Conservation (phyloP, 2,888 invertebrate genomes). For the Pseudanteris insignis region DNA sequence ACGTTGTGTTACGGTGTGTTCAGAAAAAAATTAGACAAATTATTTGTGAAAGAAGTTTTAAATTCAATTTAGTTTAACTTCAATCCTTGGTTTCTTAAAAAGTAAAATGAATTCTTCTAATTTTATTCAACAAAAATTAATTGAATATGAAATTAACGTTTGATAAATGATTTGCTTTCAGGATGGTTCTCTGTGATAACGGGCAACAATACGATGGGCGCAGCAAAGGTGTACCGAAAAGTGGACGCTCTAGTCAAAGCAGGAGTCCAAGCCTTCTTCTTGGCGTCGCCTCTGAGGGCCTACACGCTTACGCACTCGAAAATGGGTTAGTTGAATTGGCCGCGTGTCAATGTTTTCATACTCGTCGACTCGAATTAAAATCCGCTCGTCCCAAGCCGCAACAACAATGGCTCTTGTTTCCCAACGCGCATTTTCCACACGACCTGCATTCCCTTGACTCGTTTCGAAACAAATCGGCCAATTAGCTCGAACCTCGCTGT, state of each 20-base stretch:
- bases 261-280: constrained; percentile 62
- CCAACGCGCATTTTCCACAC: constrained; percentile 2
- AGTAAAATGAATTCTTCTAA: no score
- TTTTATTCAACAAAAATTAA: no score
- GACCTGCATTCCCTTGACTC: constrained; percentile 7
- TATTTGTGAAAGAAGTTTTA: no score
- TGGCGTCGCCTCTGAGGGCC: constrained; percentile 61
- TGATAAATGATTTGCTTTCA: constrained; percentile 44
- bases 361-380: not conserved
- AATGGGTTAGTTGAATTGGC: constrained; percentile 59
- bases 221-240: constrained; percentile 62
- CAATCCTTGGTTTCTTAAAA: no score
- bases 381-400: no score
- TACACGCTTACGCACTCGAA: constrained; percentile 64
- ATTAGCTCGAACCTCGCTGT: constrained; percentile 15
- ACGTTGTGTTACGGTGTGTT: no score
- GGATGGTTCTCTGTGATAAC: constrained; percentile 68
- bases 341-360: not conserved
- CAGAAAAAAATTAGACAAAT: no score
- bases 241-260: constrained; percentile 62
- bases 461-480: constrained; percentile 16
- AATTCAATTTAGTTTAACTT: no score
- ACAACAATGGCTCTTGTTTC: no score
- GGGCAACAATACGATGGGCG: constrained; percentile 60
- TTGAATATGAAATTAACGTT: no score